phyloP scores from a whole-genome alignment of 2,113 vertebrate species.

The Galemys pyrenaicus region DNA sequence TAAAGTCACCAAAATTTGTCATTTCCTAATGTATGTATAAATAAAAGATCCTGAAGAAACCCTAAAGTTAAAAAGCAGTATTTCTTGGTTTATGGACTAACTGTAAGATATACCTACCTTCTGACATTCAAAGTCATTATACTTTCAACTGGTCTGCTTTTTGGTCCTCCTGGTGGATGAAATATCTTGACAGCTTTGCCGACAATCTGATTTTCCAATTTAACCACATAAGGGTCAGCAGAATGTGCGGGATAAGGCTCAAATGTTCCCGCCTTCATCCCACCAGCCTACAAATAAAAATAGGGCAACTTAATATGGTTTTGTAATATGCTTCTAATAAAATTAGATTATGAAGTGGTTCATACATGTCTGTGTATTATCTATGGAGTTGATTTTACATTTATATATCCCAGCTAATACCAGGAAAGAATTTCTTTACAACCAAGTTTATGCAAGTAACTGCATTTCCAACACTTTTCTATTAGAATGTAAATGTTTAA shows the following conservation, averaged over 20 bases:
- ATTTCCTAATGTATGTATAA: background rate
- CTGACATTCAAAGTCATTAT: slow-evolving; percentile 87
- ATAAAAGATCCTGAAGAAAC: background rate
- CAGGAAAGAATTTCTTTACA: slow-evolving; percentile 8
- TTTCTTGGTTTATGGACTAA: background rate
- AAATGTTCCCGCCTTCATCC: slow-evolving; percentile 93
- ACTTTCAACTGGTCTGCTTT: slow-evolving; percentile 88
- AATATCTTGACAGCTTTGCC: slow-evolving; percentile 82
- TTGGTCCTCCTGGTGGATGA: slow-evolving; percentile 85
- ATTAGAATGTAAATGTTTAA: slow-evolving; percentile 1
- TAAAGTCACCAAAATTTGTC: background rate
- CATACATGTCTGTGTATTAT: background rate
- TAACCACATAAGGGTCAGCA: slow-evolving; percentile 80
- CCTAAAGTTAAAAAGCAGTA: slow-evolving; percentile 7
- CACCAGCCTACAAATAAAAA: slow-evolving; percentile 83
- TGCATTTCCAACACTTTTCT: background rate
- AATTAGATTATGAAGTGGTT: background rate
- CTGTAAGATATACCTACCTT: slow-evolving; percentile 82
- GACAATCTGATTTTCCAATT: slow-evolving; percentile 43
- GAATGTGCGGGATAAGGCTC: slow-evolving; percentile 87
- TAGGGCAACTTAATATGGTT: background rate
- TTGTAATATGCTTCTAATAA: background rate
- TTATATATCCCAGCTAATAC: slow-evolving; percentile 56
- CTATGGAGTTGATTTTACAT: background rate
- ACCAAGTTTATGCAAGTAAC: slow-evolving; percentile 8